Percentiles rank a stretch among this genome's conserved stretches.
phyloP scores from a whole-genome alignment of 92 coral and sea anemone genomes.

The Scolanthus callimorphus region DNA sequence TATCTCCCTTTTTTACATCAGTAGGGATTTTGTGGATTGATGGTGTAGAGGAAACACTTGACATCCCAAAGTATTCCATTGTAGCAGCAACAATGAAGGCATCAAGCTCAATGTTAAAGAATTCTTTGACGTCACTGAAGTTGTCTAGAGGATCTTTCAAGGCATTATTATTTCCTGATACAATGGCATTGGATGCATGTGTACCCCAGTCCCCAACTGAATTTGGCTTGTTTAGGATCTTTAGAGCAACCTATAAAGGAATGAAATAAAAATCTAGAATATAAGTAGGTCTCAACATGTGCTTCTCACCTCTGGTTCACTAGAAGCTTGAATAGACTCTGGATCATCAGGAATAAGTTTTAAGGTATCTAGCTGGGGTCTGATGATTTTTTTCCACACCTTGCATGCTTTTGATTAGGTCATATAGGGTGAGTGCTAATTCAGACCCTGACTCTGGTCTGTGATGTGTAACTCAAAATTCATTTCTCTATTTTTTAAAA shows the following conservation, averaged over 20 bases:
- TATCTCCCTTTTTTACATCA: conserved; percentile 7
- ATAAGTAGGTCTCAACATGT: no score
- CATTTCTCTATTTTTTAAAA: no score
- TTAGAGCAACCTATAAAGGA: conserved; percentile 21
- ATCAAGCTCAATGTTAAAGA: conserved; percentile 26
- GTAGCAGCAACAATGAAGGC: conserved; percentile 31
- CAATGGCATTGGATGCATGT: conserved; percentile 49
- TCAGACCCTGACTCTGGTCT: no score
- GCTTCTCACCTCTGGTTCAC: background rate
- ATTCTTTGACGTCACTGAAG: conserved; percentile 36
- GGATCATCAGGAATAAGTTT: no score
- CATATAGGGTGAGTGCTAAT: no score
- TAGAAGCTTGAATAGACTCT: no score
- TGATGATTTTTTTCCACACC: no score
- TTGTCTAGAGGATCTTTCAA: conserved; percentile 13
- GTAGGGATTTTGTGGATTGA: background rate
- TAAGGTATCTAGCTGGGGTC: background rate
- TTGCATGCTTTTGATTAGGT: no score
- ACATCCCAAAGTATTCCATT: conserved; percentile 37
- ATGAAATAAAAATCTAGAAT: no score
- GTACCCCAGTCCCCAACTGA: conserved; percentile 51
- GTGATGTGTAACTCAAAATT: no score
- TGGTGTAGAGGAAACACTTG: background rate
- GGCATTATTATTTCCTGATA: conserved; percentile 40
- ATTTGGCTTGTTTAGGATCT: conserved; percentile 21